Evolutionary conservation across 2,888 invertebrate genomes (phyloP), one percentile per base, ranked within the genome.

Genomic region (Plutella xylostella): DNA sequence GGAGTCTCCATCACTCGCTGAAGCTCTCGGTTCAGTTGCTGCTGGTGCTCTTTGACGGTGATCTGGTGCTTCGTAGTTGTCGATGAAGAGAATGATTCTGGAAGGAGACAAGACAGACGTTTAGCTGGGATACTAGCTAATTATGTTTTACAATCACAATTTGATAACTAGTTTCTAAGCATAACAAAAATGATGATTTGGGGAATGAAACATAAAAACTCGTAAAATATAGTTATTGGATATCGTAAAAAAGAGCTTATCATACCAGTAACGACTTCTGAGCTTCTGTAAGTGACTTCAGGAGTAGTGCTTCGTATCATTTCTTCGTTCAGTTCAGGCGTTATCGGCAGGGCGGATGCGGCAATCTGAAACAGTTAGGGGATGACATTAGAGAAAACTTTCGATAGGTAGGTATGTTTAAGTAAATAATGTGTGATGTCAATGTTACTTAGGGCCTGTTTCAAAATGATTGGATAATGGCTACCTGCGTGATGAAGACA

Each of bases 321-420:
- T 67, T 92, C 92, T 85, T 92, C 92, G 74, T 91, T 91, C 48
- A 91, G 88, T 85, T 92, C 92, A 53, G 90, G 91, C 58, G 91
- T 92, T 48, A 90, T 89, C 50, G 90, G 88, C 63, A 90, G 79
- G 62, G 86, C 86, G 60, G 86, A 83, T 54, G 86, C 77, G 61
- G 83, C 78, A 55, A 88, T 76, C 88, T 88, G 73, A 12, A 82
- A 75, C 17, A 7, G 42, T 15, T 28, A 28, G 3, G 7, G 28
- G n/a, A 28, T n/a, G n/a, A n/a, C n/a, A n/a, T 6, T 28, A 6
- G 3, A 28, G 28, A 4, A 6, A 28, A 22, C 22, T 22, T 9
- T 22, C 22, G 22, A 22, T n/a, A n/a, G n/a, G n/a, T n/a, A n/a
- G n/a, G n/a, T n/a, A n/a, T n/a, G n/a, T n/a, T n/a, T n/a, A n/a